Evolutionary conservation across 2,888 invertebrate genomes (phyloP).

Genomic region (Protonemura montana): DNA sequence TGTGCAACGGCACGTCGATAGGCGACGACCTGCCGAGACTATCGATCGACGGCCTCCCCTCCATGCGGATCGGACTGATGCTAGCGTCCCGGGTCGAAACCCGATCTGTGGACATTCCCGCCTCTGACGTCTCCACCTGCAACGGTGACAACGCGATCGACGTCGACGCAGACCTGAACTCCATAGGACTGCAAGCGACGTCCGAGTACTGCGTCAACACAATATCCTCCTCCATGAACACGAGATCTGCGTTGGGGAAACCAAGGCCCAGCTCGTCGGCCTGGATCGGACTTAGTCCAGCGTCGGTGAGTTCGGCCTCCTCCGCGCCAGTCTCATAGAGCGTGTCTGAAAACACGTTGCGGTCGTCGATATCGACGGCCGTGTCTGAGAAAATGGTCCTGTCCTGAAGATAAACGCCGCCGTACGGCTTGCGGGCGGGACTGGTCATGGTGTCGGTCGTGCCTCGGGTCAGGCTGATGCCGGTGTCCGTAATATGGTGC

Average conservation of each 20-base stretch:
- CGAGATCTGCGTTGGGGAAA: constrained; percentile 55
- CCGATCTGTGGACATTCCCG: constrained; percentile 62
- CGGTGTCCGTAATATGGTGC: constrained; percentile 65
- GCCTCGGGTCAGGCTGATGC: constrained; percentile 63
- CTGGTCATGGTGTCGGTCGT: constrained; percentile 61
- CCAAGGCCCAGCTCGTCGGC: constrained; percentile 59
- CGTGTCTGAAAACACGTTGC: constrained; percentile 61
- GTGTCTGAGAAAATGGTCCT: constrained; percentile 61
- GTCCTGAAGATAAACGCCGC: constrained; percentile 50
- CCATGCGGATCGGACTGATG: constrained; percentile 62
- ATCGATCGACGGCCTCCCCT: constrained; percentile 53
- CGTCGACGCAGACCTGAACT: constrained; percentile 59
- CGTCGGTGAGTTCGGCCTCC: constrained; percentile 65
- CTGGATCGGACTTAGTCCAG: constrained; percentile 65
- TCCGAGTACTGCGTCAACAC: constrained; percentile 58
- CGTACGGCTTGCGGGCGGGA: constrained; percentile 53
- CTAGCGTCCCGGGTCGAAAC: constrained; percentile 64
- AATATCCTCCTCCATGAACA: constrained; percentile 57
- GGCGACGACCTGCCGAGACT: constrained; percentile 21
- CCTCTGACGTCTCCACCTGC: constrained; percentile 63
- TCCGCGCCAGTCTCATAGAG: constrained; percentile 59
- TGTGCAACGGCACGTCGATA: constrained; percentile 24
- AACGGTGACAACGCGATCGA: constrained; percentile 57
- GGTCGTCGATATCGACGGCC: constrained; percentile 55
- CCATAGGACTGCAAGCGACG: constrained; percentile 63